phyloP scores from a whole-genome alignment of 1,140 invertebrate species.

The Latrodectus geometricus region DNA sequence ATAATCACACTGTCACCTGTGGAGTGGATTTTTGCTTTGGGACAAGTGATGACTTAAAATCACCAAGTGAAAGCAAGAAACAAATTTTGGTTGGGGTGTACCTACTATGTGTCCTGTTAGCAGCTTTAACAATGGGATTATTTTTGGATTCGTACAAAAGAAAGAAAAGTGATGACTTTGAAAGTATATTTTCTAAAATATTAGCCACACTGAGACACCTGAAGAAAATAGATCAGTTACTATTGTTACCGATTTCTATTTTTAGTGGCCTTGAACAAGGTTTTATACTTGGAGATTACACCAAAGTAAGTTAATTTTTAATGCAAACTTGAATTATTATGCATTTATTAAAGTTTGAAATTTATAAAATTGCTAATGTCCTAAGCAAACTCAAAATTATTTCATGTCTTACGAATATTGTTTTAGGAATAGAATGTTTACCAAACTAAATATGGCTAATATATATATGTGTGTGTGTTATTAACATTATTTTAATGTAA shows the following conservation, averaged over 20 bases:
- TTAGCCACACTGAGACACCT: constrained; percentile 91
- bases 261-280: constrained; percentile 98
- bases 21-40: constrained; percentile 51
- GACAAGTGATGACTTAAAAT: constrained; percentile 72
- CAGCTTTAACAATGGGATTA: constrained; percentile 85
- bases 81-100: constrained; percentile 91
- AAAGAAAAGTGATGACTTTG: constrained; percentile 71
- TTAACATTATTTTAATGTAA: too few species aligned
- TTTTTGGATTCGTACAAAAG: constrained; percentile 83
- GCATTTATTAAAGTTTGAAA: too few species aligned
- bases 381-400: too few species aligned
- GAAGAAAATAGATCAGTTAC: constrained; percentile 84
- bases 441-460: too few species aligned
- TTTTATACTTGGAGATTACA: constrained; percentile 94
- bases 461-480: too few species aligned
- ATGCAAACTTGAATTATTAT: too few species aligned
- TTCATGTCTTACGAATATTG: too few species aligned
- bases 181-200: constrained; percentile 83
- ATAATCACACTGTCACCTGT: constrained; percentile 34
- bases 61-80: constrained; percentile 85
- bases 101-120: constrained; percentile 84
- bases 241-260: constrained; percentile 93
- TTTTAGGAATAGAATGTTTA: too few species aligned
- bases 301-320: constrained; percentile 77
- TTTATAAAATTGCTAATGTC: too few species aligned